phyloP scores from a whole-genome alignment of 2,797 vertebrate genomes.

The Onychomys torridus region DNA sequence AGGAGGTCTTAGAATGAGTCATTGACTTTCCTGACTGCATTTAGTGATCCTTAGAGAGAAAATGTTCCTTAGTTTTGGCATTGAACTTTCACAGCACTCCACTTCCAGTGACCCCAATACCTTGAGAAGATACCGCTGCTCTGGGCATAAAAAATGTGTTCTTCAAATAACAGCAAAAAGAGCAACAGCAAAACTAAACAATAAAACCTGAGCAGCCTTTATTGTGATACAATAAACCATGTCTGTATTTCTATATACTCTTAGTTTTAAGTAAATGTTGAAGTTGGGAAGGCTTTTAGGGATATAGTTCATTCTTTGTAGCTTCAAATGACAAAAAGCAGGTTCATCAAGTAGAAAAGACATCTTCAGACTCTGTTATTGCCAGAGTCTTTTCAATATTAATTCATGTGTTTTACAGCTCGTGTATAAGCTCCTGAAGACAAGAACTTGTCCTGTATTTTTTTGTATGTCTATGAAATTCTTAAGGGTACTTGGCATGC shows the following conservation, averaged over 20 bases:
- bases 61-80: slow-evolving; percentile 50
- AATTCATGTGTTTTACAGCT: background rate
- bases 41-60: slow-evolving; percentile 67
- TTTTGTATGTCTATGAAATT: slow-evolving; percentile 9
- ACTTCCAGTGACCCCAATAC: slow-evolving; percentile 7
- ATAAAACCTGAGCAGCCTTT: background rate
- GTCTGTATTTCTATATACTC: background rate
- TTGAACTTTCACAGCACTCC: slow-evolving; percentile 34
- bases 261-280: slow-evolving; percentile 37
- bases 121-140: background rate
- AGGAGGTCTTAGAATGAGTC: slow-evolving; percentile 73
- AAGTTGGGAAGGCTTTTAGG: background rate
- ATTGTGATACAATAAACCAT: background rate
- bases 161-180: background rate
- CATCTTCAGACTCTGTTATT: background rate
- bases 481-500: background rate
- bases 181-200: background rate
- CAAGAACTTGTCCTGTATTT: background rate
- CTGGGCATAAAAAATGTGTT: slow-evolving; percentile 4
- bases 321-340: slow-evolving; percentile 21
- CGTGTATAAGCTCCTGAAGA: background rate
- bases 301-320: background rate
- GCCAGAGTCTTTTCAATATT: slow-evolving; percentile 4
- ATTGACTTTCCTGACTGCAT: slow-evolving; percentile 64
- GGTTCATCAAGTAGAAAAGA: background rate